Evolutionary conservation across 2,797 vertebrate genomes (phyloP).

Genomic region (Eidolon dupreanum): DNA sequence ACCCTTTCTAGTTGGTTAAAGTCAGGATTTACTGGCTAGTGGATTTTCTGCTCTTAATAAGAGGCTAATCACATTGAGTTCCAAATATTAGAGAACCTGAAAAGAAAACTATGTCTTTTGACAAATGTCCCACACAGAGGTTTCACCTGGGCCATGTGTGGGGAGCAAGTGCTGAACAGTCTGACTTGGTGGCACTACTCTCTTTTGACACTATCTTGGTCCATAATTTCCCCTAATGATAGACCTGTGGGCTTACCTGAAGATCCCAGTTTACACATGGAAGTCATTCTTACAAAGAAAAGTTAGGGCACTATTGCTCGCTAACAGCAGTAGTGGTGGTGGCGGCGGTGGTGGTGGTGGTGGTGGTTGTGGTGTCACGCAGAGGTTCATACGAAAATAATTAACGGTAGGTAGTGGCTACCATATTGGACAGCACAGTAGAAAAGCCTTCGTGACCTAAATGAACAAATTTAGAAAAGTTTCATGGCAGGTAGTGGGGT

Average conservation of each 20-base stretch:
- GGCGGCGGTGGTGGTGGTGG: background rate
- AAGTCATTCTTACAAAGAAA: background rate
- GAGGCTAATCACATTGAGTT: background rate
- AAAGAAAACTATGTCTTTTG: background rate
- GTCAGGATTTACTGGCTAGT: background rate
- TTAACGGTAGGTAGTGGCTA: background rate
- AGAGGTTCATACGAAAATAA: background rate
- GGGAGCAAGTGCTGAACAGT: background rate
- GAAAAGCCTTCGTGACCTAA: background rate
- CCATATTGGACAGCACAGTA: background rate
- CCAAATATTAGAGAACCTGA: background rate
- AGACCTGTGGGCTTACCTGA: background rate
- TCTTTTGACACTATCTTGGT: background rate
- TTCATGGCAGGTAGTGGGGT: background rate
- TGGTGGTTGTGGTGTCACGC: background rate
- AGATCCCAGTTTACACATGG: background rate
- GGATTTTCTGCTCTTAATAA: background rate
- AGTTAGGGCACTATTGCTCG: background rate
- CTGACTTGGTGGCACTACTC: no score
- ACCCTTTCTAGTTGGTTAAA: background rate
- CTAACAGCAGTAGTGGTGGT: background rate
- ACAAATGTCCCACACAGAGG: background rate
- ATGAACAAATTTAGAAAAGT: background rate
- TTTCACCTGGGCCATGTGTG: background rate
- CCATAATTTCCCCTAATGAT: background rate